Evolutionary conservation across 1,140 invertebrate species (phyloP), one percentile per base, ranked within the genome.

Genomic region (Pteromalus puparum): DNA sequence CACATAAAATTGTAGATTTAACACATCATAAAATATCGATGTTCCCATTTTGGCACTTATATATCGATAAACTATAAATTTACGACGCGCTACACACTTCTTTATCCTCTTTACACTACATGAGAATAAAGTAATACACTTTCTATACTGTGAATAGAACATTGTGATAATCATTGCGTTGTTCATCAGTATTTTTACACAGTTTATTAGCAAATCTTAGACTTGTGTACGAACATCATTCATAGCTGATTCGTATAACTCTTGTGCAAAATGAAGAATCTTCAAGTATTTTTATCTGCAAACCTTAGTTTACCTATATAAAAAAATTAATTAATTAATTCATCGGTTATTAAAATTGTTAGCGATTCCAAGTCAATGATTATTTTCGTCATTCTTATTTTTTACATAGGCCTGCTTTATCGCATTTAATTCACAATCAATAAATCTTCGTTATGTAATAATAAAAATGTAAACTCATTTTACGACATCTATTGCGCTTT

Each of bases 71-170:
- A 72, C 26, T 61, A 68, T 18, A 46, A 46, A 26, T 28, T 46
- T 80, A 34, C 53, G 48, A 78, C 72, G 48, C 67, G 73, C 18
- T 18, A 53, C 18, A 53, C 18, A 53, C 18, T 53, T 18, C 10
- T 18, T 53, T 5, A 53, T n/a, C 53, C n/a, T n/a, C 53, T 61
- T 61, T 61, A 61, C 53, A 61, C 53, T 61, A n/a, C 82, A 84
- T 70, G 80, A 85, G 80, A 87, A 87, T 82, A 70, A 67, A 78
- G 77, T 87, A 42, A 82, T 65, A n/a, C 53, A 61, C 18, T 61
- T 61, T 61, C 18, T n/a, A n/a, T 61, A 61, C 18, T 68, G 21
- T 28, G 53, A 15, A 70, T 67, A 83, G 34, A 77, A 42, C 42
- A 48, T 77, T 42, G 21, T 18, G 53, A 61, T 61, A 61, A 61